Conservation (phyloP, 2,888 invertebrate species). For the Branchinecta sandiegonensis region DNA sequence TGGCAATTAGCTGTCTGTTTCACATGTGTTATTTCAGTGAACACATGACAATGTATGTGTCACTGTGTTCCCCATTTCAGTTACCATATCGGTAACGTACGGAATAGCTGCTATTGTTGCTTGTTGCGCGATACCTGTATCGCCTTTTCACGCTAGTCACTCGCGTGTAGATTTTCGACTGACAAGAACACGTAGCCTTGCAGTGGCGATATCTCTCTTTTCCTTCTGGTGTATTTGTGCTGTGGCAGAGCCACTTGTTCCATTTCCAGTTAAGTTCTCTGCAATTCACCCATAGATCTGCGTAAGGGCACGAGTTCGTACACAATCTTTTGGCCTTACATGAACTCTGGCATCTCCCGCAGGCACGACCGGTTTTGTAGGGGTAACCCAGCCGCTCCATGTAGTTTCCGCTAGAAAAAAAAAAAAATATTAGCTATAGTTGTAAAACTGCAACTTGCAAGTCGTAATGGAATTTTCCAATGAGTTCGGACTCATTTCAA, state of each 20-base stretch:
- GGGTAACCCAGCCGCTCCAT: slow-evolving; percentile 47
- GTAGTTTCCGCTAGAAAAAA: slow-evolving; percentile 50
- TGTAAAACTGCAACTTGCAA: not conserved
- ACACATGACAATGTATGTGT: no score
- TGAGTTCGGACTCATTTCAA: not conserved
- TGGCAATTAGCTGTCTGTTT: no score
- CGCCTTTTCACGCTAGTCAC: slow-evolving; percentile 20
- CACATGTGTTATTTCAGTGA: no score
- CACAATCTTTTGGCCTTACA: slow-evolving; percentile 51
- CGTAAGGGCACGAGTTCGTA: slow-evolving; percentile 52
- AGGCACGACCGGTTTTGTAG: slow-evolving; percentile 46
- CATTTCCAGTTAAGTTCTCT: slow-evolving; percentile 44
- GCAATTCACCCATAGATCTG: slow-evolving; percentile 59
- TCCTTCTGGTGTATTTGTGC: slow-evolving; percentile 40
- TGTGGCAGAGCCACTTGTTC: slow-evolving; percentile 46
- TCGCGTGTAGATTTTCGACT: slow-evolving; percentile 38
- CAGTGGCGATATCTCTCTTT: slow-evolving; percentile 43
- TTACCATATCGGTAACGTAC: slow-evolving; percentile 3
- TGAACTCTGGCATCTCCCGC: slow-evolving; percentile 47
- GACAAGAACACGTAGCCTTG: slow-evolving; percentile 57
- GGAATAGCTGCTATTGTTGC: not conserved
- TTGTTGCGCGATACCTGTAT: not conserved
- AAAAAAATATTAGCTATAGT: not conserved
- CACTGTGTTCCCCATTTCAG: not conserved
- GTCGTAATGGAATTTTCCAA: not conserved